Evolutionary conservation across 2,797 vertebrate species (phyloP), one percentile per base, ranked within the genome.

Genomic region (Intellagama lesueurii): DNA sequence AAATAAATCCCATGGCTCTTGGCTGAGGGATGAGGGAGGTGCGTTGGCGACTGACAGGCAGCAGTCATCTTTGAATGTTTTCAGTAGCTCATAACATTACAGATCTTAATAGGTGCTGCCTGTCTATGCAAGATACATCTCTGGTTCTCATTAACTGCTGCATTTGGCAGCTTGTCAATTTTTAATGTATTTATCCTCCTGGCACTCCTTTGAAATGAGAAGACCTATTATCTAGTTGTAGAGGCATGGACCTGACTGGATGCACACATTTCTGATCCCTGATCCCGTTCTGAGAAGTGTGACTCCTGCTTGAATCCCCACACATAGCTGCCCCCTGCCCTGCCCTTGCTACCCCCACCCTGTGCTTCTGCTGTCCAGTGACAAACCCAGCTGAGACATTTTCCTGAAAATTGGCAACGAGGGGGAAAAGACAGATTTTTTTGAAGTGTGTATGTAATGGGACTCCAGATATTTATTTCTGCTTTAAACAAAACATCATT

Each of bases 91-190:
- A 81, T 75, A 81, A 81, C 49, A 81, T 75, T 66, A 66, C 52
- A 75, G 49, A 76, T 86, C 40, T 81, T 89, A 73, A 75, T 69
- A 49, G 70, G 56, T 56, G 40, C 35, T 85, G 77, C 56, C 88
- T 85, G 69, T 64, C 56, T 1, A 5, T 75, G 56, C 81, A 49
- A 89, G 56, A 52, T 75, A 75, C 22, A 12, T 75, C 69, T 86
- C 40, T 76, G 83, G 83, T 75, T 86, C 88, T 81, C 78, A 68
- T 89, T 89, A 75, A 81, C 78, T 14, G 11, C 78, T 66, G 56
- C n/a, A 76, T 75, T 66, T 89, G 84, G 78, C 83, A 89, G 69
- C 83, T 81, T 89, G 8, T 86, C 79, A 81, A 81, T 81, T 52
- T 86, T 81, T 72, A 85, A 79, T 89, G 77, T 73, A 72, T 32